phyloP scores from a whole-genome alignment of 53 echinoderm and acorn worm genomes.

The Holothuria scabra region DNA sequence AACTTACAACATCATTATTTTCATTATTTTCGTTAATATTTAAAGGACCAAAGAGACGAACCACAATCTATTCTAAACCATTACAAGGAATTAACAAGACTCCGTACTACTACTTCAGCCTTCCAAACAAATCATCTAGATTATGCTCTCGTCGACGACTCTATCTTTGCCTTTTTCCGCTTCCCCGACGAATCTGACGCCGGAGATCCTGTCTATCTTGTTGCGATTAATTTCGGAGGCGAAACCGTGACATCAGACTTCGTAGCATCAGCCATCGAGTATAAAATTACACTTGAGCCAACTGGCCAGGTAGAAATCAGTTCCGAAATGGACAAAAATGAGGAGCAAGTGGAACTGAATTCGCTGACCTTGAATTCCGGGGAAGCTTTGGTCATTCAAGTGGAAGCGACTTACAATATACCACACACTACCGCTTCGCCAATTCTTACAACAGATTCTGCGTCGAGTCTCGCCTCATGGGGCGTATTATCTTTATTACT shows the following conservation, averaged over 20 bases:
- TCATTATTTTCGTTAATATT: background rate
- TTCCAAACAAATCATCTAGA: slow-evolving; percentile 73
- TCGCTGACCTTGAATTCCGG: slow-evolving; percentile 56
- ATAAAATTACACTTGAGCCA: background rate
- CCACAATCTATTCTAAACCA: slow-evolving; percentile 64
- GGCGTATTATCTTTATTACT: too few relatives aligned
- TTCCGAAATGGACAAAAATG: slow-evolving; percentile 72
- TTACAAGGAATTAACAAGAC: slow-evolving; percentile 65
- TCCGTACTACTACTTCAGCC: slow-evolving; percentile 62
- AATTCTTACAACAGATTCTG: background rate
- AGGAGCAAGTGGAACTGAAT: slow-evolving; percentile 47
- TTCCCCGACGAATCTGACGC: slow-evolving; percentile 57
- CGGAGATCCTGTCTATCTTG: slow-evolving; percentile 58
- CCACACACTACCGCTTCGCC: background rate
- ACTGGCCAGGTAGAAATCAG: slow-evolving; percentile 56
- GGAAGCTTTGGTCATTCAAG: slow-evolving; percentile 75
- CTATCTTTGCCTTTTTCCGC: slow-evolving; percentile 76
- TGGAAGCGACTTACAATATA: background rate
- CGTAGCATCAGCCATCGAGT: slow-evolving; percentile 26
- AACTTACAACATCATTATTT: background rate
- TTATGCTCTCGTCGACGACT: slow-evolving; percentile 65
- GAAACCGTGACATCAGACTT: slow-evolving; percentile 58
- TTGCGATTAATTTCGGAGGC: slow-evolving; percentile 80
- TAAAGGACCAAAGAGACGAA: slow-evolving; percentile 59
- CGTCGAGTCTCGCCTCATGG: background rate